Evolutionary conservation across 2,888 invertebrate genomes (phyloP).

Genomic region (Cremastinae sp.): DNA sequence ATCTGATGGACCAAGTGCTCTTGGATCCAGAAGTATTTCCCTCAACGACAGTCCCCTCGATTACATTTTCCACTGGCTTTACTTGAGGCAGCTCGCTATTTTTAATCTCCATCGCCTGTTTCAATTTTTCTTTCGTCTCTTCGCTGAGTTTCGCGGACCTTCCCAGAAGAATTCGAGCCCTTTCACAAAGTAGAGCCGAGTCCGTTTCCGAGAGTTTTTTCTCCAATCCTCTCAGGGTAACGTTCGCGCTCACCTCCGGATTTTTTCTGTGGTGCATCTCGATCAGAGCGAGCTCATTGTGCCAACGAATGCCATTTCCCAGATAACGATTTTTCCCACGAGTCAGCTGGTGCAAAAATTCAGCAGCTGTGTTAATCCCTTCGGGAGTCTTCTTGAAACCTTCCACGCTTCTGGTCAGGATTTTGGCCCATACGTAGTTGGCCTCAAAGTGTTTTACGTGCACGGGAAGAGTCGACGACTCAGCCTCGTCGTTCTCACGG

Average conservation of each 20-base stretch:
- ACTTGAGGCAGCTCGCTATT: slow-evolving; percentile 27
- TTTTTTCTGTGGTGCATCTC: slow-evolving; percentile 73
- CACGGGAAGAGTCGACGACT: slow-evolving; percentile 66
- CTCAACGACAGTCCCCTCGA: slow-evolving; percentile 60
- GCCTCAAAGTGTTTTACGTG: slow-evolving; percentile 71
- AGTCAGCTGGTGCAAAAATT: slow-evolving; percentile 68
- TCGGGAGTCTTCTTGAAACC: slow-evolving; percentile 73
- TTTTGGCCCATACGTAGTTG: slow-evolving; percentile 73
- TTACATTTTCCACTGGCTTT: slow-evolving; percentile 46
- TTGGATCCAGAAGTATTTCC: slow-evolving; percentile 65
- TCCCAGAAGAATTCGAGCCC: slow-evolving; percentile 68
- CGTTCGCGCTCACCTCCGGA: slow-evolving; percentile 66
- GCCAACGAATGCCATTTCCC: slow-evolving; percentile 70
- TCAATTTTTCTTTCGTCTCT: slow-evolving; percentile 60
- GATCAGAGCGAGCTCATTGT: slow-evolving; percentile 74
- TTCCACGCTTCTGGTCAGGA: slow-evolving; percentile 72
- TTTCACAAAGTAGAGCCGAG: slow-evolving; percentile 66
- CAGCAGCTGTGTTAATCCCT: slow-evolving; percentile 62
- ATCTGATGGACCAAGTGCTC: slow-evolving; percentile 71
- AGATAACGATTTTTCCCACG: slow-evolving; percentile 65
- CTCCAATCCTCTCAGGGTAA: slow-evolving; percentile 68
- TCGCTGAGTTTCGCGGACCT: slow-evolving; percentile 66
- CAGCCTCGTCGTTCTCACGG: slow-evolving; percentile 44
- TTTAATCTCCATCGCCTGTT: slow-evolving; percentile 31
- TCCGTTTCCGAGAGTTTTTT: slow-evolving; percentile 66